These are phyloP conservation scores for Furcula furcula DNA, from an alignment of 2,888 invertebrate genomes.

Conservation along the genomic window DNA sequence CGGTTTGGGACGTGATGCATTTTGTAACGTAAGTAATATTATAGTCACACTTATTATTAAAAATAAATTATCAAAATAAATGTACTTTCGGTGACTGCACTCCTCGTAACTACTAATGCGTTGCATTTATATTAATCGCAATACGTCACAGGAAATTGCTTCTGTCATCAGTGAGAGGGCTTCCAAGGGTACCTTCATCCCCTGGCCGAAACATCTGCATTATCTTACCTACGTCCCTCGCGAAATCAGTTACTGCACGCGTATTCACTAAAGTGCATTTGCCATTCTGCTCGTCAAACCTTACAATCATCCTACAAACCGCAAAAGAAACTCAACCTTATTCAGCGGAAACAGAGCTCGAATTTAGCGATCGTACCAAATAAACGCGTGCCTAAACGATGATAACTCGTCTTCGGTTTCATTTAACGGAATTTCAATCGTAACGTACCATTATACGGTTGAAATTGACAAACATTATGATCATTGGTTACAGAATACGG, in stretches of 20 bases:
- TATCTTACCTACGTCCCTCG: conserved; percentile 74
- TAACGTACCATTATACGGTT: conserved; percentile 21
- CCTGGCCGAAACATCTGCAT: conserved; percentile 67
- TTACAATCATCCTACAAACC: conserved; percentile 46
- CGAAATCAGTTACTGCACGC: conserved; percentile 68
- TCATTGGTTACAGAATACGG: conserved; percentile 41
- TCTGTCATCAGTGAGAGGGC: conserved; percentile 63
- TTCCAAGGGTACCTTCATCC: conserved; percentile 44
- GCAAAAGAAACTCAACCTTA: conserved; percentile 34
- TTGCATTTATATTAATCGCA: conserved; percentile 75
- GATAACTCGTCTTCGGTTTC: conserved; percentile 51
- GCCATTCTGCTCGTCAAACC: conserved; percentile 67
- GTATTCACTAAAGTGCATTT: conserved; percentile 76
- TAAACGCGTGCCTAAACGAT: conserved; percentile 50
- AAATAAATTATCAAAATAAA: background rate
- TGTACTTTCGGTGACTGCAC: background rate
- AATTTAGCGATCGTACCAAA: conserved; percentile 27
- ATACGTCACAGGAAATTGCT: conserved; percentile 64
- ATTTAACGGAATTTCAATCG: conserved; percentile 25
- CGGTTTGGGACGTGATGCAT: no score
- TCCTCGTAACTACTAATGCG: conserved; percentile 19
- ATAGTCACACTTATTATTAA: no score
- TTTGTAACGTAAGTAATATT: no score
- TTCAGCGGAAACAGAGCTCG: conserved; percentile 17
- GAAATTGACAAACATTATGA: conserved; percentile 19